A percentile compares a stretch with the other conserved stretches of the same genome.
Conservation (phyloP, 1,140 invertebrate species). For the Diploscapter pachys region DNA sequence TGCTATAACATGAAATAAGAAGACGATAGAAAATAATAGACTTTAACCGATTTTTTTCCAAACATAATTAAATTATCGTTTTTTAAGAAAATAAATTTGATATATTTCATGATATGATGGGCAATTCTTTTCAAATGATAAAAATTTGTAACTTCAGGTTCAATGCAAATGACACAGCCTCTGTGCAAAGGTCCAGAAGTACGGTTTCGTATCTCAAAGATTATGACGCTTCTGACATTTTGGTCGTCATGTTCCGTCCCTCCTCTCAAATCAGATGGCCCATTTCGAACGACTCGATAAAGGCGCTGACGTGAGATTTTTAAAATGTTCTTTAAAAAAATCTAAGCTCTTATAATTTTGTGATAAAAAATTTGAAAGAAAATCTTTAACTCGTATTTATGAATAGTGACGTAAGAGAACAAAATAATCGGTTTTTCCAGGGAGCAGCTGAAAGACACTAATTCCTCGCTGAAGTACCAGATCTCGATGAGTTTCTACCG, state of each 20-base stretch:
- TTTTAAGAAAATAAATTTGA: too few relatives aligned
- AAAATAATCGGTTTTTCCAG: slow-evolving; percentile 7
- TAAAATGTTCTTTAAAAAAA: background rate
- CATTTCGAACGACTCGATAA: slow-evolving; percentile 53
- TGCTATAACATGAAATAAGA: too few relatives aligned
- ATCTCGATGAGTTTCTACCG: slow-evolving; percentile 21
- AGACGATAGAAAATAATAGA: too few relatives aligned
- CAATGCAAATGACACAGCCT: background rate
- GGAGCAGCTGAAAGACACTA: slow-evolving; percentile 3
- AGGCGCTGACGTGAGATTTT: slow-evolving; percentile 37
- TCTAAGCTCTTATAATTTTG: too few relatives aligned
- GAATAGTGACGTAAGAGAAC: too few relatives aligned
- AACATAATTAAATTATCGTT: too few relatives aligned
- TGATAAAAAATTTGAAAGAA: too few relatives aligned
- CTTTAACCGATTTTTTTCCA: too few relatives aligned
- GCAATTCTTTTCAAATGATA: too few relatives aligned
- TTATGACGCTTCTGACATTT: slow-evolving; percentile 28
- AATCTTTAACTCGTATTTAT: too few relatives aligned
- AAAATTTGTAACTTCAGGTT: background rate
- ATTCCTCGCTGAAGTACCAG: slow-evolving; percentile 15
- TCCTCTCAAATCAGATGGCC: slow-evolving; percentile 52
- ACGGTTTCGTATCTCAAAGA: slow-evolving; percentile 23
- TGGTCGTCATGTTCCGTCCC: slow-evolving; percentile 53
- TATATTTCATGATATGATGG: too few relatives aligned
- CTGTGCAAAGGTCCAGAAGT: slow-evolving; percentile 4